A percentile compares a stretch with the other conserved stretches of the same genome.
These are phyloP conservation scores for Epizoanthus ramosus DNA, from an alignment of 92 coral and sea anemone species.

Conservation along the genomic window DNA sequence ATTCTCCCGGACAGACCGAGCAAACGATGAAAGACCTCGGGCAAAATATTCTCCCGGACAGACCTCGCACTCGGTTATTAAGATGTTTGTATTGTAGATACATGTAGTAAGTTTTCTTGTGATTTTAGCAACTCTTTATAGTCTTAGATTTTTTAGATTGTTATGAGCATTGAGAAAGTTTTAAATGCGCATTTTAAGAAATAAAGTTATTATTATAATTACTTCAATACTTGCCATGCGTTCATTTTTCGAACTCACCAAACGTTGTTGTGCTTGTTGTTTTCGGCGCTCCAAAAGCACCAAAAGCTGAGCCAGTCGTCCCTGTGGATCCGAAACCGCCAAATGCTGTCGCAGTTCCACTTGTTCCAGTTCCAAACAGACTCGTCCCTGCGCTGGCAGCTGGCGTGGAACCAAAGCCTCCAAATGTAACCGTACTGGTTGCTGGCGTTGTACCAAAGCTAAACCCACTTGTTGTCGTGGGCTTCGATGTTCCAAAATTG, in stretches of 20 bases:
- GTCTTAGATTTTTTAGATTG: no score
- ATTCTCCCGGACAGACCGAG: no score
- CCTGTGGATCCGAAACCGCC: constrained; percentile 54
- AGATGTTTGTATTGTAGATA: no score
- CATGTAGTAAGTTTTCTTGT: no score
- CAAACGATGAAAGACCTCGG: no score
- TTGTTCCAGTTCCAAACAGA: constrained; percentile 43
- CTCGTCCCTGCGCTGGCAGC: constrained; percentile 48
- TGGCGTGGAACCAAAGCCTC: constrained; percentile 30
- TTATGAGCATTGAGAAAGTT: no score
- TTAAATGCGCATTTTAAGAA: no score
- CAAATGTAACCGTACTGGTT: constrained; percentile 29
- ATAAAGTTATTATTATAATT: no score
- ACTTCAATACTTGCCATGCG: neutral
- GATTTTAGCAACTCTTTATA: no score
- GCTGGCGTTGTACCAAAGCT: constrained; percentile 33
- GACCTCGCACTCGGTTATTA: no score
- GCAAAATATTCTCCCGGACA: no score
- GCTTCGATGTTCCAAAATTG: constrained; percentile 17
- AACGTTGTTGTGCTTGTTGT: constrained; percentile 68
- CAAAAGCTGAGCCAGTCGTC: constrained; percentile 61
- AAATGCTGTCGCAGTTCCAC: constrained; percentile 49
- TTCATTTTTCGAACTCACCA: constrained; percentile 44
- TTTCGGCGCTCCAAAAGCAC: constrained; percentile 63
- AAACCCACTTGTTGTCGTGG: constrained; percentile 30